These are phyloP conservation scores for Encarsia formosa DNA, from an alignment of 2,888 invertebrate genomes.

Conservation along the genomic window DNA sequence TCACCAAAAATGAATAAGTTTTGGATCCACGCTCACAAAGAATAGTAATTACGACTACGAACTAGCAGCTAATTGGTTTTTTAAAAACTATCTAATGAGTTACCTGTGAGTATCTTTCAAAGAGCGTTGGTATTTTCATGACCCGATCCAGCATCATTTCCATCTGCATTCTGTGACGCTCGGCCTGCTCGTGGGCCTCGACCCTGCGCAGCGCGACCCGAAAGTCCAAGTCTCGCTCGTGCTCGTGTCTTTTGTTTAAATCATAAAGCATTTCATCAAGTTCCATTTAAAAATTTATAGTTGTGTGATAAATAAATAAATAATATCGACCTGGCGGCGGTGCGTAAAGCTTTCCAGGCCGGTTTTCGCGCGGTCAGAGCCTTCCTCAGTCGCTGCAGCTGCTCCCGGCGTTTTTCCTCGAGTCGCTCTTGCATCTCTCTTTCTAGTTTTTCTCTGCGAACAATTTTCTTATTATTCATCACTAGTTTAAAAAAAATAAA, in stretches of 20 bases:
- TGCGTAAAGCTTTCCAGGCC: constrained; percentile 65
- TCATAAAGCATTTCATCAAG: neutral
- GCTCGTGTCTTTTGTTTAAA: constrained; percentile 45
- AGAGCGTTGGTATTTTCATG: constrained; percentile 66
- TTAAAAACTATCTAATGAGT: neutral
- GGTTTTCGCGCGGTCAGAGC: constrained; percentile 62
- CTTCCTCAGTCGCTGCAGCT: constrained; percentile 59
- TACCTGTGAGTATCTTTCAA: constrained; percentile 67
- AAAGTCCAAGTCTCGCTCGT: constrained; percentile 66
- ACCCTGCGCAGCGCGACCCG: constrained; percentile 63
- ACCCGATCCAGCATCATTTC: constrained; percentile 69
- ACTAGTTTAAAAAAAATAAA: neutral
- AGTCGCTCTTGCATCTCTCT: constrained; percentile 59
- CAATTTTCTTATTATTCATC: neutral
- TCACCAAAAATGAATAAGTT: too few species aligned
- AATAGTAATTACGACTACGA: too few species aligned
- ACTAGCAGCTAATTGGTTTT: too few species aligned
- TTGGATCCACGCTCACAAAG: too few species aligned
- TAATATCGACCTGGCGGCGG: constrained; percentile 41
- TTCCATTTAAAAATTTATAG: neutral
- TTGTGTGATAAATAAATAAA: neutral
- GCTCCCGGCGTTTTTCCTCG: constrained; percentile 59
- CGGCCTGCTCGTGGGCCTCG: constrained; percentile 64
- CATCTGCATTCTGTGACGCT: constrained; percentile 68
- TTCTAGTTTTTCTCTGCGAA: constrained; percentile 58